Base-by-base conservation (phyloP, 1,140 invertebrate species). In the Goniozus legneri region DNA sequence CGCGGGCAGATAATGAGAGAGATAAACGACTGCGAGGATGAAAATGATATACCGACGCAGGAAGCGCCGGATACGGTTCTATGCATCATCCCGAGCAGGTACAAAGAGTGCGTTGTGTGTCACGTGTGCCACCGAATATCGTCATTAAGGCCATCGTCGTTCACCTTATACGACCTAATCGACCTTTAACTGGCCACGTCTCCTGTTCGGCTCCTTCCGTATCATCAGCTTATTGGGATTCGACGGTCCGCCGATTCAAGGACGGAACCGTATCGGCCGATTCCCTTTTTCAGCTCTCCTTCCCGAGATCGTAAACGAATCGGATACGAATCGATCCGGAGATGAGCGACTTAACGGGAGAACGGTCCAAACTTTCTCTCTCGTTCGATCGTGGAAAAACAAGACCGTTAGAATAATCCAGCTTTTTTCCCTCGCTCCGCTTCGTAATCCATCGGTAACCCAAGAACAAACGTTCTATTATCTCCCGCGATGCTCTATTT, bases 31-130 rank as follows among this genome's bases (percentile, higher is more conserved):
- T 16, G 32, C 37, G 49, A 60, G 56, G 63, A 67, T 63, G 56
- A 59, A 67, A 67, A 67, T 65, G 61, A 68, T 66, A 65, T 57
- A 61, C 51, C 49, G 62, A 67, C 62, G 59, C 58, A 69, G 65
- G 65, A 71, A 74, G 62, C 59, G 49, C 59, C 49, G 37, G 45
- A 40, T 65, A 52, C 56, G 60, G 58, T 52, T 40, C 37, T 62
- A 68, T 69, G 64, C 64, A 72, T 70, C 68, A 67, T 61, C 50
- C 12, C 22, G 24, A 51, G 49, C 34, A 36, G 27, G 22, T 31
- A 19, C 42, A 21, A 8, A 16, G 38, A 36, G 40, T 45, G 38
- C 43, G 52, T 58, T 55, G 52, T 58, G 55, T 49, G 60, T 58
- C 60, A 59, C 40, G 44, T 50, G 34, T 21, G 15, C 32, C 19